phyloP scores from a whole-genome alignment of 1,140 invertebrate species.

The Zaprionus africanus region DNA sequence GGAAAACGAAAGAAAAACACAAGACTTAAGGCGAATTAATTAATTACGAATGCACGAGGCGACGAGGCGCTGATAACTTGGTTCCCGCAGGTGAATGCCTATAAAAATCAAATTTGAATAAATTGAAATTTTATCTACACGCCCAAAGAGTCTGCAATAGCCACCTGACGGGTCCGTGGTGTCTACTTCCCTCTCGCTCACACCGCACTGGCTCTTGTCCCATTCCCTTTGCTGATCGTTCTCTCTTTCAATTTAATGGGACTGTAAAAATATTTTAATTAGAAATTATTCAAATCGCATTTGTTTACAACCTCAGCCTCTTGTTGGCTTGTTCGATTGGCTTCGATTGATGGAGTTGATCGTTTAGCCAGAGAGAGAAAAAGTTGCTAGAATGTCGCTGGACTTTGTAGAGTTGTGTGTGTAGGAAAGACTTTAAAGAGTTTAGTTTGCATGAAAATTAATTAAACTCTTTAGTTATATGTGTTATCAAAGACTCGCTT shows the following conservation, averaged over 20 bases:
- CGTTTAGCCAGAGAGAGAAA: not conserved
- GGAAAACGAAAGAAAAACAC: constrained; percentile 43
- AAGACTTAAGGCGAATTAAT: constrained; percentile 68
- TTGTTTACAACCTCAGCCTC: constrained; percentile 41
- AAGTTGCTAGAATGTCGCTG: not conserved
- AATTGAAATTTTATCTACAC: constrained; percentile 67
- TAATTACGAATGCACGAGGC: constrained; percentile 71
- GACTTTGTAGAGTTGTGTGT: not conserved
- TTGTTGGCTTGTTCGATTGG: constrained; percentile 7
- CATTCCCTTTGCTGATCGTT: not conserved
- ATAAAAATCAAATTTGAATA: constrained; percentile 71
- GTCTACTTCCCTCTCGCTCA: not conserved
- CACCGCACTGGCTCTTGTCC: too few relatives aligned
- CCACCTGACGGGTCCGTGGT: constrained; percentile 12
- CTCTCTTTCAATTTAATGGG: constrained; percentile 27
- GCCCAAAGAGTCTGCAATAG: constrained; percentile 48
- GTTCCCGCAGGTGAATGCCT: constrained; percentile 66
- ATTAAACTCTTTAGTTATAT: not conserved
- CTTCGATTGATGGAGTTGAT: not conserved
- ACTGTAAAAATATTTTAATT: constrained; percentile 70
- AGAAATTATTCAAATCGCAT: constrained; percentile 68
- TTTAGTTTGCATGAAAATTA: not conserved
- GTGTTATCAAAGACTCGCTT: too few relatives aligned
- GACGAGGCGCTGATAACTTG: constrained; percentile 40
- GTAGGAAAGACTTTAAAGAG: too few relatives aligned